Percentiles rank a stretch among this genome's conserved stretches.
Conservation (phyloP, 2,888 invertebrate genomes). For the Amorpha juglandis region DNA sequence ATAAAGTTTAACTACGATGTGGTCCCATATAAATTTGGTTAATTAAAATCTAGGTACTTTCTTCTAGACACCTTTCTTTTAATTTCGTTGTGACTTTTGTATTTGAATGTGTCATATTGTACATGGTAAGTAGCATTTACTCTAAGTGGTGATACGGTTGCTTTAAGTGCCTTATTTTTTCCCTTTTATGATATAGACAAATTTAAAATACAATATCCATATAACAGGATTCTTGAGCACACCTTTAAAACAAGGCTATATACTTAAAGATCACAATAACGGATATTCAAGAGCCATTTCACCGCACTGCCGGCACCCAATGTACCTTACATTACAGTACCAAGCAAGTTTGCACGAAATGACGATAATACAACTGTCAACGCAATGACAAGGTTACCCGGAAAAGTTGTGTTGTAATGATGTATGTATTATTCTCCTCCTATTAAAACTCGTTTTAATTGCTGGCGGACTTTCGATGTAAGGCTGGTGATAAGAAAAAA, state of each 20-base stretch:
- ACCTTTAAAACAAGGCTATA: slow-evolving; percentile 24
- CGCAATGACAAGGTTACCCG: slow-evolving; percentile 56
- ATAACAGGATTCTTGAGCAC: slow-evolving; percentile 39
- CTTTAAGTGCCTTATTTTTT: not conserved
- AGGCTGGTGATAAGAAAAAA: slow-evolving; percentile 47
- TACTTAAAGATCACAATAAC: slow-evolving; percentile 17
- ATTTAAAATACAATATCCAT: not conserved
- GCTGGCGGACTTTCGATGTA: slow-evolving; percentile 54
- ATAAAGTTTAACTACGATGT: no score
- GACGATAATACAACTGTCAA: slow-evolving; percentile 45
- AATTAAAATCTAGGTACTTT: no score
- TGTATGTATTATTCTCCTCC: slow-evolving; percentile 43
- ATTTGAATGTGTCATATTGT: no score
- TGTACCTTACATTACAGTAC: slow-evolving; percentile 17
- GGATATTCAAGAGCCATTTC: slow-evolving; percentile 16
- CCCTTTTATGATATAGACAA: not conserved
- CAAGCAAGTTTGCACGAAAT: slow-evolving; percentile 45
- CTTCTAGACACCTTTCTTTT: no score
- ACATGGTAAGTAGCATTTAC: not conserved
- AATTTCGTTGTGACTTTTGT: no score
- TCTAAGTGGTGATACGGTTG: not conserved
- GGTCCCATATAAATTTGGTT: no score
- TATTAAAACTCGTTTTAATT: slow-evolving; percentile 52
- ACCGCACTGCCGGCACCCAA: not conserved
- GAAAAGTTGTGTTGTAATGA: slow-evolving; percentile 45